Conservation (phyloP, 1,140 invertebrate genomes). For the Leptinotarsa undecemlineata region DNA sequence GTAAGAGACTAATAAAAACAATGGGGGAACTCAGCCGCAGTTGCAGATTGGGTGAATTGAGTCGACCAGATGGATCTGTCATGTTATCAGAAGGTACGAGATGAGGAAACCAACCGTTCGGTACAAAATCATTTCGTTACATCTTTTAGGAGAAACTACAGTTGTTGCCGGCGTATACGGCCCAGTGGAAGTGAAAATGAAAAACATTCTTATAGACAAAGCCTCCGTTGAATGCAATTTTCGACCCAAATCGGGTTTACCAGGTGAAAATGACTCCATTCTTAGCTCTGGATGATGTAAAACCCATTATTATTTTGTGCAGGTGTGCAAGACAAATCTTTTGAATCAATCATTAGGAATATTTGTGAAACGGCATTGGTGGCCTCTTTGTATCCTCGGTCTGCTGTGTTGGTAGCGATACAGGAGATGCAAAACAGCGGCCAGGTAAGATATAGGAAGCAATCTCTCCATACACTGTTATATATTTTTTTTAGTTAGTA, state of each 20-base stretch:
- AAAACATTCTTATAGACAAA: slow-evolving; percentile 78
- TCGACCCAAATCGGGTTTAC: slow-evolving; percentile 73
- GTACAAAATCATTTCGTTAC: background rate
- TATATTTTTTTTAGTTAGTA: slow-evolving; percentile 64
- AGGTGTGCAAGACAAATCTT: slow-evolving; percentile 71
- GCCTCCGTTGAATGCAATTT: slow-evolving; percentile 78
- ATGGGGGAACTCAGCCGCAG: slow-evolving; percentile 53
- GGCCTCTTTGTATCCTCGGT: slow-evolving; percentile 73
- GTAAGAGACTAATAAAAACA: background rate
- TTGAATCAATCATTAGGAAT: slow-evolving; percentile 75
- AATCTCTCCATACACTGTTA: background rate
- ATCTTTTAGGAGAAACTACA: slow-evolving; percentile 72
- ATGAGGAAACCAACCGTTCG: slow-evolving; percentile 16
- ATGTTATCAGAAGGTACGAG: slow-evolving; percentile 69
- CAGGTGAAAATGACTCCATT: slow-evolving; percentile 57
- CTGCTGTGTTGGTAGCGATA: slow-evolving; percentile 75
- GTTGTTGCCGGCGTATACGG: slow-evolving; percentile 80
- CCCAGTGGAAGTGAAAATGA: slow-evolving; percentile 76
- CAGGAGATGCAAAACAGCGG: slow-evolving; percentile 87
- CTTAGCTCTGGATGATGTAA: too few species aligned
- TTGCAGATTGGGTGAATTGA: slow-evolving; percentile 71
- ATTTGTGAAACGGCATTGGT: slow-evolving; percentile 76
- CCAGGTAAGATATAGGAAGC: slow-evolving; percentile 63
- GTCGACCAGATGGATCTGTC: slow-evolving; percentile 74
- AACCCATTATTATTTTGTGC: slow-evolving; percentile 29